These are phyloP conservation scores for Dioctria linearis DNA, from an alignment of 2,888 invertebrate genomes.

Conservation along the genomic window DNA sequence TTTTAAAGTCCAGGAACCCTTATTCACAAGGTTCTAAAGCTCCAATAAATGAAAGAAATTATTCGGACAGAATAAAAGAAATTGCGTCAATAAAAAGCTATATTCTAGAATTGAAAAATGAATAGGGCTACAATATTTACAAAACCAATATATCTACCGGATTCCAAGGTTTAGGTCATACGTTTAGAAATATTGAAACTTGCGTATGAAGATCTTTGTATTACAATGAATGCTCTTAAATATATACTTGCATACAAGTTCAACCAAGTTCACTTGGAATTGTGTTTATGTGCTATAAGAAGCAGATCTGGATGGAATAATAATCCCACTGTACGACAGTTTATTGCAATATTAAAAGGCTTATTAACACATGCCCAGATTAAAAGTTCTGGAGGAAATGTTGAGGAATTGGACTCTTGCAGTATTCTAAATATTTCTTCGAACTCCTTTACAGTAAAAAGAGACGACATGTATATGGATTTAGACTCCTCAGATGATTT, in stretches of 20 bases:
- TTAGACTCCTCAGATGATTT: background rate
- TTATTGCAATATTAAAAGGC: too few relatives aligned
- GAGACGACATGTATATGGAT: background rate
- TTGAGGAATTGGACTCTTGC: background rate
- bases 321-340: slow-evolving; percentile 18
- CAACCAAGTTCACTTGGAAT: background rate
- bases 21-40: background rate
- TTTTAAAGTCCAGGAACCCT: background rate
- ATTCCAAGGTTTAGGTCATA: background rate
- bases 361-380: too few relatives aligned
- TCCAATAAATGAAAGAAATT: background rate
- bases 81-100: background rate
- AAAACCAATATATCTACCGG: slow-evolving; percentile 1
- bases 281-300: slow-evolving; percentile 5
- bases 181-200: slow-evolving; percentile 2
- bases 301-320: slow-evolving; percentile 18
- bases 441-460: background rate
- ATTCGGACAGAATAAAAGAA: background rate
- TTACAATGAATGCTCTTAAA: background rate
- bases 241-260: slow-evolving; percentile 34
- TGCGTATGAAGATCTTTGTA: background rate
- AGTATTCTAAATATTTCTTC: background rate
- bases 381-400: background rate
- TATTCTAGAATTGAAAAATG: background rate
- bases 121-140: background rate